A percentile compares a stretch with the other conserved stretches of the same genome.
Conservation (phyloP, 2,888 invertebrate species). For the Drosophila phalerata region DNA sequence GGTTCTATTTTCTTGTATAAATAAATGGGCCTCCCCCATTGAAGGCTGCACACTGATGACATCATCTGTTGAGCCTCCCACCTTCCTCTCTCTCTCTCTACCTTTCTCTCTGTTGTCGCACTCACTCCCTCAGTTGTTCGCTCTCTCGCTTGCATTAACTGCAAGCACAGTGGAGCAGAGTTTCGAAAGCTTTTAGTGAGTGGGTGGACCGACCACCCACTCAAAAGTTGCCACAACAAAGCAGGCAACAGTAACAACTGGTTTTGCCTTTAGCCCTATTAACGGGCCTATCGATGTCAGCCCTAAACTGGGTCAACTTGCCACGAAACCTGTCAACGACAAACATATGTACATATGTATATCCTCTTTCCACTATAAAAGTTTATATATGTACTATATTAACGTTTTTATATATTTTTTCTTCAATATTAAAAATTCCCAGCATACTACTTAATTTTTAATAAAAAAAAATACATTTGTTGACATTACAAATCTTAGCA, state of each 20-base stretch:
- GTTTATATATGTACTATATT: background rate
- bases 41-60: conserved; percentile 40
- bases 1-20: conserved; percentile 34
- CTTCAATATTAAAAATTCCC: background rate
- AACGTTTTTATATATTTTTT: background rate
- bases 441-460: background rate
- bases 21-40: conserved; percentile 12
- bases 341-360: too few relatives aligned
- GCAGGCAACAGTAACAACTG: conserved; percentile 19
- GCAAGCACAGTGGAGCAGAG: conserved; percentile 23
- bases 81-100: background rate
- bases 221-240: conserved; percentile 8
- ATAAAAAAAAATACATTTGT: background rate
- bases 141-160: conserved; percentile 7
- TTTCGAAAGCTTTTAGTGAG: conserved; percentile 7
- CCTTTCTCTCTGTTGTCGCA: background rate
- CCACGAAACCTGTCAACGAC: conserved; percentile 62
- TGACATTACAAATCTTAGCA: too few relatives aligned
- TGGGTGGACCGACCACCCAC: conserved; percentile 9
- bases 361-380: background rate
- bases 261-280: conserved; percentile 24
- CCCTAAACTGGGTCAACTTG: conserved; percentile 61
- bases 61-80: conserved; percentile 47
- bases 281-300: background rate
- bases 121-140: background rate